A percentile compares a stretch with the other conserved stretches of the same genome.
These are phyloP conservation scores for Drosophila virilis DNA, from an alignment of 1,140 invertebrate species.

Conservation along the genomic window DNA sequence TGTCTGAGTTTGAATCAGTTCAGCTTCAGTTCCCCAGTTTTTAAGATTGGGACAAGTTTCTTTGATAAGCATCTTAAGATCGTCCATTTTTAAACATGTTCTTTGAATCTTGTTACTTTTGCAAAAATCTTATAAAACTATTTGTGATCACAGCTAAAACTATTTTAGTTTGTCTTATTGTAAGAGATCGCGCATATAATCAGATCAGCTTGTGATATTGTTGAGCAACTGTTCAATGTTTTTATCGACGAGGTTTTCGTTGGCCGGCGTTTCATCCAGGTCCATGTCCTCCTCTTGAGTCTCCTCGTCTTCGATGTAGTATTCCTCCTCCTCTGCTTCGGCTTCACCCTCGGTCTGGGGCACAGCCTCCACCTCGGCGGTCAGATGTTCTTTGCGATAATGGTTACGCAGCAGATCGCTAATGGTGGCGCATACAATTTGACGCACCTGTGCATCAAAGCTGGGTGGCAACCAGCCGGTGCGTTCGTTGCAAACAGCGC, in stretches of 20 bases:
- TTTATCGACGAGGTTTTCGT: conserved; percentile 44
- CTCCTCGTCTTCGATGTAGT: conserved; percentile 56
- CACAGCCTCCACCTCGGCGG: conserved; percentile 68
- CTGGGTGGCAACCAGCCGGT: conserved; percentile 90
- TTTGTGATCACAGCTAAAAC: neutral
- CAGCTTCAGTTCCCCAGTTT: no score
- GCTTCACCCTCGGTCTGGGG: conserved; percentile 51
- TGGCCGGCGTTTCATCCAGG: conserved; percentile 42
- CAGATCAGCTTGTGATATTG: conserved; percentile 58
- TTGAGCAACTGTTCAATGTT: conserved; percentile 64
- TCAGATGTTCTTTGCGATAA: conserved; percentile 75
- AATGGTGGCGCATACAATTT: conserved; percentile 88
- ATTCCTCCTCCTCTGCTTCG: conserved; percentile 48
- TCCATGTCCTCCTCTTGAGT: conserved; percentile 68
- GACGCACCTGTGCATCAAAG: conserved; percentile 88
- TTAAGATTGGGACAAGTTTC: no score
- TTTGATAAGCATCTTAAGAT: no score
- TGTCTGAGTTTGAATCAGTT: no score
- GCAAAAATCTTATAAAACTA: neutral
- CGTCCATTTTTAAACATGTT: no score
- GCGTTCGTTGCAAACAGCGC: conserved; percentile 88
- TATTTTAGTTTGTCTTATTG: neutral
- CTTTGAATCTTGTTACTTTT: no score
- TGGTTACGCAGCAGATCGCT: conserved; percentile 86
- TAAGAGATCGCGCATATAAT: neutral